Base-by-base conservation (phyloP, 37 sponge, comb jelly and placozoan species). In the Beroe ovata region DNA sequence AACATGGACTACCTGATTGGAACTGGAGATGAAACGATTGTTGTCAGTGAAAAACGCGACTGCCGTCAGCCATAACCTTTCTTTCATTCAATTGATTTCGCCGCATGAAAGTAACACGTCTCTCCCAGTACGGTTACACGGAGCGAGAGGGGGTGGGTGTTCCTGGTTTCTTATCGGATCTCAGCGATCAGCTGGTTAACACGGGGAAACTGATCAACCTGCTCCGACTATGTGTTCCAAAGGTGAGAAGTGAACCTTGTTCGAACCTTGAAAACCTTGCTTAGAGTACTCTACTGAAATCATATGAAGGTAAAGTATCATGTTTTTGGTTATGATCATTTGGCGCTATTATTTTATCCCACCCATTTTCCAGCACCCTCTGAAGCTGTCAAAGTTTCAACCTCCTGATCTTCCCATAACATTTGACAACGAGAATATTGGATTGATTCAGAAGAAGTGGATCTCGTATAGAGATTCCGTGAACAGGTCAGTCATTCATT, bases 141-240 rank as follows among this genome's bases (percentile, higher is more conserved):
- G 84, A 77, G 42, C 2, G 84, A 25, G 84, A 77, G 14, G 42
- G 33, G 3, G 84, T 77, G n/a, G 3, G 20, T 28, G 1, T 77
- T 0, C 84, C 84, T 8, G 84, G 26, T 6, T 77, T 77, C 21
- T 54, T 77, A 4, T 30, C 19, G 23, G 84, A 41, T 16, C 47
- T 77, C 16, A 77, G 84, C 1, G 84, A 77, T 25, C 54, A 77
- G 47, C 84, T 77, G 1, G 42, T 77, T 21, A 77, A 77, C 54
- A 77, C 84, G 14, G 84, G 84, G 47, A 77, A 77, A 77, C 84
- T 77, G 1, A 39, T 77, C 84, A 77, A 77, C 84, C 84, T 77
- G 4, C 33, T 77, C 22, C 42, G 54, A 11, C 84, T 42, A n/a
- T 77, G 84, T 66, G 69, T 66, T 32, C 69, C 69, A 26, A 30